Evolutionary conservation across 2,797 vertebrate genomes (phyloP).

Genomic region (Crenuchus spilurus): DNA sequence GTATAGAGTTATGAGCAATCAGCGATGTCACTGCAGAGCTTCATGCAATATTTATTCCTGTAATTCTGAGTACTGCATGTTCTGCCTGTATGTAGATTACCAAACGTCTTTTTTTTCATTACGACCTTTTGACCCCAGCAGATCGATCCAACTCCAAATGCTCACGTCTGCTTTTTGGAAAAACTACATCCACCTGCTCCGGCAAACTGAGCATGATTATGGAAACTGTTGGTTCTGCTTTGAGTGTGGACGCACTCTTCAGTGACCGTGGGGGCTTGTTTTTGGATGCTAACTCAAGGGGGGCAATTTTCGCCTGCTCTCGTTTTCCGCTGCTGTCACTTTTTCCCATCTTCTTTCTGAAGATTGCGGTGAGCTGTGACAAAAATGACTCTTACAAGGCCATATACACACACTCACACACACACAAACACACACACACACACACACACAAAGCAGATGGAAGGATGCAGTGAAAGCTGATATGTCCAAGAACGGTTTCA

Average conservation of each 20-base stretch:
- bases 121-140: background rate
- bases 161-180: conserved; percentile 17
- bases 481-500: conserved; percentile 30
- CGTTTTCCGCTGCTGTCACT: background rate
- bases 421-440: conserved; percentile 14
- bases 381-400: background rate
- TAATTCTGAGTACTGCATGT: no score
- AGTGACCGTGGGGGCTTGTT: background rate
- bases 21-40: background rate
- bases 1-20: background rate
- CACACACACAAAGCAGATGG: conserved; percentile 33
- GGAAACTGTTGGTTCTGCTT: background rate
- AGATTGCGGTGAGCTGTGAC: background rate
- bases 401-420: conserved; percentile 19
- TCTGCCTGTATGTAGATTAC: background rate
- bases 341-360: background rate
- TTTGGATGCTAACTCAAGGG: background rate
- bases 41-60: background rate
- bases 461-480: conserved; percentile 33
- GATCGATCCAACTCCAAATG: background rate
- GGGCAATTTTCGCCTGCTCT: background rate
- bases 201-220: background rate
- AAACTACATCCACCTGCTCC: conserved; percentile 21
- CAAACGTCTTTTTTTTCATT: background rate
- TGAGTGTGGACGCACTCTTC: no score